Evolutionary conservation across 2,797 vertebrate species (phyloP).

Genomic region (Chiropotes sagulatus): DNA sequence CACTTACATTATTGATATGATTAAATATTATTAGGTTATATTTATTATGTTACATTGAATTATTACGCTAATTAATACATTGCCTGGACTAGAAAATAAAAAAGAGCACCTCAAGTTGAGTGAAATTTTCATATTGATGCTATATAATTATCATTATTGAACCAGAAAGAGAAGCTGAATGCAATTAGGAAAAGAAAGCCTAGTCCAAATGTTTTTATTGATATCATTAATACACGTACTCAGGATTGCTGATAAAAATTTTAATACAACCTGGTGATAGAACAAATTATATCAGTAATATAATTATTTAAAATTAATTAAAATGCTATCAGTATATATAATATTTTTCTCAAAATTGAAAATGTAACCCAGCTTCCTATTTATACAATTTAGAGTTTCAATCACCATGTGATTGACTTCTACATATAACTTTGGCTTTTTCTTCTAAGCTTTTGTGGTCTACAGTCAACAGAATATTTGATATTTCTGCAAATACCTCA

Average conservation of each 20-base stretch:
- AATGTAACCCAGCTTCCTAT: background rate
- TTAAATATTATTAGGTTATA: constrained; percentile 70
- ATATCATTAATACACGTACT: constrained; percentile 57
- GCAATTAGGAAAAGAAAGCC: constrained; percentile 72
- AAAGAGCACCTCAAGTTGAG: constrained; percentile 47
- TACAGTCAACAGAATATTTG: background rate
- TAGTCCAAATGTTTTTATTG: constrained; percentile 59
- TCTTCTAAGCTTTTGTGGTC: background rate
- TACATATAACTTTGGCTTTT: background rate
- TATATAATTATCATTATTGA: constrained; percentile 70
- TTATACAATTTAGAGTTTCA: background rate
- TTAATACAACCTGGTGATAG: constrained; percentile 55
- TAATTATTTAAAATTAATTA: constrained; percentile 73
- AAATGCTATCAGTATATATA: constrained; percentile 32
- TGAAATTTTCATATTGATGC: constrained; percentile 54
- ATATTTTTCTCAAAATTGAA: background rate
- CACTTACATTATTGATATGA: constrained; percentile 63
- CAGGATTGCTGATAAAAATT: constrained; percentile 56
- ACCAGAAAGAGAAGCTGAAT: constrained; percentile 59
- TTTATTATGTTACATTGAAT: constrained; percentile 60
- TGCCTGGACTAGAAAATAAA: constrained; percentile 58
- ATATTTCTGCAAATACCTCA: background rate
- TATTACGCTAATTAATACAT: constrained; percentile 55
- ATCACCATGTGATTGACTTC: background rate
- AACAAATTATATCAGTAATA: constrained; percentile 47